phyloP scores from a whole-genome alignment of 1,140 invertebrate species.

The Bombus vancouverensis region DNA sequence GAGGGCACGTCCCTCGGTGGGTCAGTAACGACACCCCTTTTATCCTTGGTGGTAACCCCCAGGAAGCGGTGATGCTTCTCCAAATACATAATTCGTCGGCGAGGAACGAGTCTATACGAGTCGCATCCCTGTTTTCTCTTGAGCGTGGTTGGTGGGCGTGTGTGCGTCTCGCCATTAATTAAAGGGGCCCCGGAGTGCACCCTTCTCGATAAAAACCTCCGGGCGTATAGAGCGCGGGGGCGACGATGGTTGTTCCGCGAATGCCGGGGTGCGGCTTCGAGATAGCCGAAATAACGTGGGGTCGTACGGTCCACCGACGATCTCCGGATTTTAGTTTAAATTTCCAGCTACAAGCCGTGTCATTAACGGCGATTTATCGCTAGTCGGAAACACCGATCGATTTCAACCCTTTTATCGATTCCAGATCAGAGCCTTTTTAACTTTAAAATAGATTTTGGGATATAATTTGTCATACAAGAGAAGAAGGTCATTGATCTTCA shows the following conservation, averaged over 20 bases:
- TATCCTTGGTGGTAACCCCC: conserved; percentile 15
- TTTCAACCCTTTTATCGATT: not conserved
- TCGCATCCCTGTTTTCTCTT: conserved; percentile 14
- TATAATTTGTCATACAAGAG: not conserved
- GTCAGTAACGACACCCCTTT: conserved; percentile 59
- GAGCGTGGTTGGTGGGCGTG: conserved; percentile 1
- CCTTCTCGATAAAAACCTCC: conserved; percentile 64
- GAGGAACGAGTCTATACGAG: conserved; percentile 34
- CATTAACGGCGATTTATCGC: conserved; percentile 46
- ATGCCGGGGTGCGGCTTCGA: conserved; percentile 55
- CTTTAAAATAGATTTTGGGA: too few species aligned
- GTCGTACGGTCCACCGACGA: conserved; percentile 21
- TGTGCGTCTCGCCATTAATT: conserved; percentile 65
- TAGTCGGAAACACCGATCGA: too few species aligned
- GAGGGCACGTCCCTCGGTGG: conserved; percentile 48
- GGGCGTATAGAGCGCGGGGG: conserved; percentile 35
- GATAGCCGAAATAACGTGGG: conserved; percentile 56
- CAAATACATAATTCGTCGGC: conserved; percentile 55
- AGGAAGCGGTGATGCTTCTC: not conserved
- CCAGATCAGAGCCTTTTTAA: not conserved
- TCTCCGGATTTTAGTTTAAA: conserved; percentile 54
- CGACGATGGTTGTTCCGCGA: conserved; percentile 41
- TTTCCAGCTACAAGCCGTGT: conserved; percentile 47
- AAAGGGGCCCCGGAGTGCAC: conserved; percentile 58
- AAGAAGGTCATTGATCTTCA: too few species aligned